phyloP scores from a whole-genome alignment of 2,113 vertebrate species.

The Takifugu flavidus region DNA sequence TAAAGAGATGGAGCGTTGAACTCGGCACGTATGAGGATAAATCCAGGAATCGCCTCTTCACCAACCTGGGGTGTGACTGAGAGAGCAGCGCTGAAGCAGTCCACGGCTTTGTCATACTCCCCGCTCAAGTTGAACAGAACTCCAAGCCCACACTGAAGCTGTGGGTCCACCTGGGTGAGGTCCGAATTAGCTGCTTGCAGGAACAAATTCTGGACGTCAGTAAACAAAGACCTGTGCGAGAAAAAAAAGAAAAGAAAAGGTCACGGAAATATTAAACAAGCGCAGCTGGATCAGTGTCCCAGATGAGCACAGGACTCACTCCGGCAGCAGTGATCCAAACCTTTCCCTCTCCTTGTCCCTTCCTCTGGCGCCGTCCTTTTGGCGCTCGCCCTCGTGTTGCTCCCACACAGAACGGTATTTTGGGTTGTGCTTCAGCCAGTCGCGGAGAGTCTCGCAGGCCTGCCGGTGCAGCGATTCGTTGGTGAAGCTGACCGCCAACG shows the following conservation, averaged over 20 bases:
- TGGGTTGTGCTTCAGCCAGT: conserved; percentile 89
- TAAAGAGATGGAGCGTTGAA: no score
- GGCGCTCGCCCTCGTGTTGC: conserved; percentile 60
- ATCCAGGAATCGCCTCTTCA: background rate
- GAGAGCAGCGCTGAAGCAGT: conserved; percentile 93
- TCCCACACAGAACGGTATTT: conserved; percentile 83
- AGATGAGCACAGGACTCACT: conserved; percentile 77
- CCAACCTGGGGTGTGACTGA: conserved; percentile 87
- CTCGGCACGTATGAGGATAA: no score
- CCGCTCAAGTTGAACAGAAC: conserved; percentile 98
- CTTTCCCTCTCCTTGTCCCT: conserved; percentile 77
- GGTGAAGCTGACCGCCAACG: conserved; percentile 95
- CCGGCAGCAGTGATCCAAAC: conserved; percentile 87
- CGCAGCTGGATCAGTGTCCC: no score
- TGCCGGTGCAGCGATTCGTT: conserved; percentile 96
- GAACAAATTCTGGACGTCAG: conserved; percentile 92
- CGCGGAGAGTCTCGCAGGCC: conserved; percentile 91
- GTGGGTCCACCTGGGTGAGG: conserved; percentile 85
- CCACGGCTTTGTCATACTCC: conserved; percentile 96
- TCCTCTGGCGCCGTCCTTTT: conserved; percentile 41
- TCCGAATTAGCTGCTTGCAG: conserved; percentile 86
- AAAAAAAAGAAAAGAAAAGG: background rate
- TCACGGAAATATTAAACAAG: background rate
- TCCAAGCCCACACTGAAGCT: conserved; percentile 94
- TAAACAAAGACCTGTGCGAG: conserved; percentile 81